Percentiles rank a stretch among this genome's conserved stretches.
phyloP scores from a whole-genome alignment of 2,888 invertebrate genomes.

The Zygothrica quintamaculata region DNA sequence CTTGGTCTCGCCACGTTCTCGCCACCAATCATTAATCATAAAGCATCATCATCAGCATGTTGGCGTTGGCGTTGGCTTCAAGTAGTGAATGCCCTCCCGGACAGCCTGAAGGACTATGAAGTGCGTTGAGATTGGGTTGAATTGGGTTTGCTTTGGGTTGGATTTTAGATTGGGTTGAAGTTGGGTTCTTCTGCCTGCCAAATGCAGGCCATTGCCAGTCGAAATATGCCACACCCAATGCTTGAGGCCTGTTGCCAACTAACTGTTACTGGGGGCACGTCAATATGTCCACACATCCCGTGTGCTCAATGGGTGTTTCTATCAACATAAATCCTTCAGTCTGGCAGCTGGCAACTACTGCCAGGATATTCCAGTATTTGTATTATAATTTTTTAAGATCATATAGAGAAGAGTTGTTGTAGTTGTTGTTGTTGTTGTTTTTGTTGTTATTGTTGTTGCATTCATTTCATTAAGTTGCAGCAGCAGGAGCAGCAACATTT shows the following conservation, averaged over 20 bases:
- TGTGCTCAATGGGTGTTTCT: slow-evolving; percentile 42
- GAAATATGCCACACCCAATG: slow-evolving; percentile 30
- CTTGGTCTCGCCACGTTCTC: slow-evolving; percentile 29
- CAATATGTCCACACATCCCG: slow-evolving; percentile 67
- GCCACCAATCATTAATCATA: slow-evolving; percentile 76
- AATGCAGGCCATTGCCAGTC: slow-evolving; percentile 40
- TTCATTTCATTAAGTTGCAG: slow-evolving; percentile 35
- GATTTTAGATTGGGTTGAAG: background rate
- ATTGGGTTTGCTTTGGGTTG: slow-evolving; percentile 7
- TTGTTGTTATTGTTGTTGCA: no score
- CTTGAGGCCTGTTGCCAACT: slow-evolving; percentile 31
- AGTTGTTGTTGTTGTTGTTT: background rate
- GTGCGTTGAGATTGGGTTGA: slow-evolving; percentile 25
- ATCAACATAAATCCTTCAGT: slow-evolving; percentile 66
- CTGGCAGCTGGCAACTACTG: slow-evolving; percentile 38
- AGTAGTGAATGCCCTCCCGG: slow-evolving; percentile 22
- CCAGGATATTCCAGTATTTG: slow-evolving; percentile 24
- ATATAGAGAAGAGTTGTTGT: slow-evolving; percentile 40
- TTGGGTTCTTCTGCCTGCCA: slow-evolving; percentile 35
- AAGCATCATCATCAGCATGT: slow-evolving; percentile 73
- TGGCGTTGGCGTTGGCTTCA: slow-evolving; percentile 46
- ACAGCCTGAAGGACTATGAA: slow-evolving; percentile 35
- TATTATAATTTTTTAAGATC: no score
- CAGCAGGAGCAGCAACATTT: slow-evolving; percentile 47
- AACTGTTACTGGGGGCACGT: slow-evolving; percentile 55